Conservation (phyloP, 2,888 invertebrate species). For the Rhimphoctona megacephalus region DNA sequence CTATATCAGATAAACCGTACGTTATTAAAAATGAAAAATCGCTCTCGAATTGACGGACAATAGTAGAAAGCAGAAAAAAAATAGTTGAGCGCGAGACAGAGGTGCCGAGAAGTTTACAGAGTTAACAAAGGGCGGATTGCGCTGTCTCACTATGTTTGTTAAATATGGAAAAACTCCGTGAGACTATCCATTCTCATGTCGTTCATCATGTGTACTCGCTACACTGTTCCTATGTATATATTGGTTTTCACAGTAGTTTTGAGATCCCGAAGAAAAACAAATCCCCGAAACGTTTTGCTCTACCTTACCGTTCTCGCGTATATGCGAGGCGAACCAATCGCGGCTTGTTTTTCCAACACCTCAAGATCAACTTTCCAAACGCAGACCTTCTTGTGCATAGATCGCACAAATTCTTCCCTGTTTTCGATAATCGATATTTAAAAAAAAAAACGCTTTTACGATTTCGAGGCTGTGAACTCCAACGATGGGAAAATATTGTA, state of each 20-base stretch:
- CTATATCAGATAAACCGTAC: no score
- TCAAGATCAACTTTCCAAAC: constrained; percentile 48
- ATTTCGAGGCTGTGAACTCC: background rate
- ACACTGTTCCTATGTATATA: constrained; percentile 37
- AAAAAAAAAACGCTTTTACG: background rate
- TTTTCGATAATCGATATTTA: background rate
- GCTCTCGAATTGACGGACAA: no score
- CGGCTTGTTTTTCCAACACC: constrained; percentile 77
- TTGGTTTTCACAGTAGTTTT: constrained; percentile 62
- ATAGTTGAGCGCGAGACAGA: constrained; percentile 51
- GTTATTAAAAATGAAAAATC: background rate
- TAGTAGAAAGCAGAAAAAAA: constrained; percentile 10
- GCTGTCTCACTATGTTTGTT: constrained; percentile 73
- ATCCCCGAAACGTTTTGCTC: constrained; percentile 55
- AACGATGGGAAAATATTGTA: background rate
- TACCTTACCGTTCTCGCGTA: constrained; percentile 47
- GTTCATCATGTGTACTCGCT: constrained; percentile 45
- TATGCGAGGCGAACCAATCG: constrained; percentile 69
- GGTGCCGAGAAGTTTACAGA: constrained; percentile 41
- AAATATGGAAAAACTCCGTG: constrained; percentile 70
- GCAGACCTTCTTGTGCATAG: background rate
- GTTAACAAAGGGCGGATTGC: constrained; percentile 40
- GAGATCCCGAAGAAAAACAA: constrained; percentile 64
- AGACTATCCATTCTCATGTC: constrained; percentile 57
- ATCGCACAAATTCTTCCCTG: constrained; percentile 12